Base-by-base conservation (phyloP, 1,140 invertebrate genomes). In the Scaptodrosophila lebanonensis region DNA sequence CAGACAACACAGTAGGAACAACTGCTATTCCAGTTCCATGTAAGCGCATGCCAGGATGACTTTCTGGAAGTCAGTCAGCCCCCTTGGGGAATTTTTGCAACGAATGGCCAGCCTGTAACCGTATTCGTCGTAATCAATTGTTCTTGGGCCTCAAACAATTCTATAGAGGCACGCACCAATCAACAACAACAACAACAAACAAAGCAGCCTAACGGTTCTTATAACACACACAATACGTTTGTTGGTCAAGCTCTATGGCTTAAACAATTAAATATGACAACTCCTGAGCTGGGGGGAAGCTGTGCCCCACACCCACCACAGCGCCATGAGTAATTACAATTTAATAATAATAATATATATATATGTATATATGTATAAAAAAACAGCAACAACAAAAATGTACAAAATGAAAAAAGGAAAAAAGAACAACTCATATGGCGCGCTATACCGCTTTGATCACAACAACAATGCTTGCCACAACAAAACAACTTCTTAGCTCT, bases 381-480 rank as follows among this genome's bases (percentile, higher is more conserved):
- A 72, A 53, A 59, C 42, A 15, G 47, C 50, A 27, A 7, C 36
- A 42, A 62, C 39, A 59, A 51, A 33, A 53, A 49, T 27, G 8
- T n/a, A 59, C 53, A 58, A 57, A 42, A 49, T 11, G 20, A 44
- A 27, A 50, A 36, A 59, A 48, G 32, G 3, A 30, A 43, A 69
- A 59, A 67, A 64, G 58, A 54, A 73, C 69, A 72, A 73, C 69
- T 73, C 69, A 73, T 64, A 64, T 64, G 54, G 61, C 69, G 75
- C 75, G 75, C 65, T 57, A 83, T 76, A 70, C 76, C 75, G 75
- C 75, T 82, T 82, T 82, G 75, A 82, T 82, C 75, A 83, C 76
- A 70, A 70, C 76, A 67, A 82, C 75, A 82, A 82, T 82, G 70
- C 75, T 82, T 82, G 75, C 75, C 75, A 82, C 75, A 82, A 82